These are phyloP conservation scores for Cistogaster globosa DNA, from an alignment of 2,888 invertebrate genomes.

Conservation along the genomic window DNA sequence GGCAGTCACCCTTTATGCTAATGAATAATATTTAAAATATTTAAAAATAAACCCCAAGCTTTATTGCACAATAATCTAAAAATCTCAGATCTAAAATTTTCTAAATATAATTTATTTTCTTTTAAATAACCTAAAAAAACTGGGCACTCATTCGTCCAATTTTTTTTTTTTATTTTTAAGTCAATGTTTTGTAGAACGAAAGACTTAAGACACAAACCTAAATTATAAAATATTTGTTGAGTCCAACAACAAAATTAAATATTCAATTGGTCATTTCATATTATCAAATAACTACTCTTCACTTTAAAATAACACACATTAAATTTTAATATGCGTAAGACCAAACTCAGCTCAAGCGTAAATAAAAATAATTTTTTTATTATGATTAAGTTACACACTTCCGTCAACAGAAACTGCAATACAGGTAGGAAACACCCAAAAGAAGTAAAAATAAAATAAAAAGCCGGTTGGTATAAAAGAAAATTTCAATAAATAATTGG, in stretches of 20 bases:
- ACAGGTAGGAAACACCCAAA: background rate
- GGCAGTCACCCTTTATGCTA: too few species aligned
- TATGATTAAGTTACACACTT: conserved; percentile 22
- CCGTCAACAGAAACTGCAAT: conserved; percentile 48
- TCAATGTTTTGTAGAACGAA: background rate
- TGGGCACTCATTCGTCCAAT: too few species aligned
- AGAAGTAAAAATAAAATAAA: background rate
- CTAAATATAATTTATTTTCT: background rate
- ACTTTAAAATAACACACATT: conserved; percentile 1
- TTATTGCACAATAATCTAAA: too few species aligned
- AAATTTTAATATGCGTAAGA: conserved; percentile 36
- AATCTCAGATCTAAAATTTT: too few species aligned
- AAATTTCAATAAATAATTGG: background rate
- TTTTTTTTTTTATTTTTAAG: too few species aligned
- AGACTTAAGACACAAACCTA: conserved; percentile 30
- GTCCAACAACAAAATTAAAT: background rate
- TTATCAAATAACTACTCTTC: conserved; percentile 40
- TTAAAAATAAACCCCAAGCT: too few species aligned
- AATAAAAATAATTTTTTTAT: conserved; percentile 12
- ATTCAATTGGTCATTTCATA: background rate
- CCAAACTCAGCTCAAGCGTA: conserved; percentile 37
- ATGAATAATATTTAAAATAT: too few species aligned
- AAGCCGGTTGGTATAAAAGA: background rate
- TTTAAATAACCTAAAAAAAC: too few species aligned
- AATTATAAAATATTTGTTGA: background rate